A percentile compares a stretch with the other conserved stretches of the same genome.
Conservation (phyloP, 2,797 vertebrate species). For the Squalus acanthias region DNA sequence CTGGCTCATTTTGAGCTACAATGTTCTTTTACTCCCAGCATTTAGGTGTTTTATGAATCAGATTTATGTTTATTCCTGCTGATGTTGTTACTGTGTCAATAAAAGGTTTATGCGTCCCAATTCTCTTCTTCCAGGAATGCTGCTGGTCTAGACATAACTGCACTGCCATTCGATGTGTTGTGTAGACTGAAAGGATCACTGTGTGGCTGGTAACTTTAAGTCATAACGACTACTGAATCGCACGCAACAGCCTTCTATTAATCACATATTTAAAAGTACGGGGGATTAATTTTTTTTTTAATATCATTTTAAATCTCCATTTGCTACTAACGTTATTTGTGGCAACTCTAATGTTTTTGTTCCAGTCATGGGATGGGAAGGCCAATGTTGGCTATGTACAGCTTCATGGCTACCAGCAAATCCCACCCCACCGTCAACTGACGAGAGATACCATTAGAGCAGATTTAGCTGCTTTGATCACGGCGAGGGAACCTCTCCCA, state of each 20-base stretch:
- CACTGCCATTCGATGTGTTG: not conserved
- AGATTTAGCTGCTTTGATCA: not conserved
- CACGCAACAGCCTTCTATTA: not conserved
- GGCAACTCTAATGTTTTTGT: not conserved
- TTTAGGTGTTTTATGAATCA: constrained; percentile 23
- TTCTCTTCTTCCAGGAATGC: not conserved
- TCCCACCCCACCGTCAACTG: not conserved
- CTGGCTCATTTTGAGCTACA: not conserved
- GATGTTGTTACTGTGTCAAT: constrained; percentile 3
- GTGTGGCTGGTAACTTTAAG: not conserved
- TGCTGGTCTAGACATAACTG: not conserved
- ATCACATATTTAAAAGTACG: not conserved
- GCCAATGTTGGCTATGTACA: not conserved
- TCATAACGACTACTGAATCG: not conserved
- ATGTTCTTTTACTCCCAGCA: not conserved
- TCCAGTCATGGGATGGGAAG: not conserved
- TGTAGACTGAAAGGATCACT: not conserved
- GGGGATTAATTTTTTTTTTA: not conserved
- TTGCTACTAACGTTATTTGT: not conserved
- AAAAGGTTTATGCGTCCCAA: constrained; percentile 4
- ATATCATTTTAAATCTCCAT: not conserved
- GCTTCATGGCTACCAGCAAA: not conserved
- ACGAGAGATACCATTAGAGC: not conserved
- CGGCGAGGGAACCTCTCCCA: not conserved
- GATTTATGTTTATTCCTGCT: constrained; percentile 23